Base-by-base conservation (phyloP, 2,888 invertebrate genomes). In the Aphrophora alni region DNA sequence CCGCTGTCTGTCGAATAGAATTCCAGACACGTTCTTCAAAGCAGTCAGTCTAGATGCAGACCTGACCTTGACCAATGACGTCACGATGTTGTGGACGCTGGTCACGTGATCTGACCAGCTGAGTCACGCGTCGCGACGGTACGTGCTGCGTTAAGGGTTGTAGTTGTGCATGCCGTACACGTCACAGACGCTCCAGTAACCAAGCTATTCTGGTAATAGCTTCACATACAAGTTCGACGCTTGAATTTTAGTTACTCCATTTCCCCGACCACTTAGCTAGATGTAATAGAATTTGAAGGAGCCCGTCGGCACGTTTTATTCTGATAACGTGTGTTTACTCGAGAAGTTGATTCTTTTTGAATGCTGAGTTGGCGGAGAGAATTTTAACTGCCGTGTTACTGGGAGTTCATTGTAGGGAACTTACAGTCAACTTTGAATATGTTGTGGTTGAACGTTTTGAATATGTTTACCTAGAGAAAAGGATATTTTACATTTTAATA, bases 31-130 rank as follows among this genome's bases (percentile, higher is more conserved):
- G 59, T 59, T 4, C 21, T 21, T n/a, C 4, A 7, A 44, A 44
- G 44, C 44, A 44, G 44, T 14, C 17, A 44, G 44, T 44, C 44
- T 44, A n/a, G 44, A 2, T 8, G 21, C 44, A 44, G 14, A 21
- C 21, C 21, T 21, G 59, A 59, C 59, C 59, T 59, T 59, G 59
- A 59, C 59, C 59, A 21, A 21, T 59, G 59, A 59, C 59, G 59
- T 59, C 59, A 59, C 38, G 10, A 17, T 74, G 38, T 44, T 38
- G 44, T 51, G 44, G 75, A 75, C 75, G 75, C 51, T 26, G 26
- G 74, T 38, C 75, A 75, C 44, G 44, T 75, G 75, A 75, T 74
- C 74, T 21, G 21, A 44, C 25, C 75, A 75, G 75, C 75, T 75
- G 75, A 75, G 44, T 38, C 75, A 75, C 75, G 75, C 75, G 44